Evolutionary conservation across 1,140 invertebrate species (phyloP).

Genomic region (Philotrypesis tridentata): DNA sequence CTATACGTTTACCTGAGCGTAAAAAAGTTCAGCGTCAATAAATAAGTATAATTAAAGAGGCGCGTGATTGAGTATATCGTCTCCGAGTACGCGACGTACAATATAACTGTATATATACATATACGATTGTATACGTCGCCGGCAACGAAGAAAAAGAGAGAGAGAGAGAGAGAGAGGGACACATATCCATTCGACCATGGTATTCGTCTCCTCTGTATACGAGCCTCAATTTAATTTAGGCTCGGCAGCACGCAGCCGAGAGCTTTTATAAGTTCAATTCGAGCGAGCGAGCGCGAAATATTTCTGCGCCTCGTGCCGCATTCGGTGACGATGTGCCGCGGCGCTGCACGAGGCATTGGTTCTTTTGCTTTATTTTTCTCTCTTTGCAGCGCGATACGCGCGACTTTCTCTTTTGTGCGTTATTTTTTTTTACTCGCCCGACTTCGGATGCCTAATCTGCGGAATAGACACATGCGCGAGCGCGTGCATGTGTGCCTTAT

Average conservation of each 20-base stretch:
- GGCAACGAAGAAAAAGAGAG: too few relatives aligned
- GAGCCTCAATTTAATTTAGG: slow-evolving; percentile 8
- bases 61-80: too few relatives aligned
- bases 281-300: not conserved
- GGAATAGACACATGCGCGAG: not conserved
- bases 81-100: too few relatives aligned
- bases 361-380: not conserved
- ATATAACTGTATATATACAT: not conserved
- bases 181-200: not conserved
- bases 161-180: not conserved
- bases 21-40: too few relatives aligned
- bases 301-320: not conserved
- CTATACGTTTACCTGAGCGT: too few relatives aligned
- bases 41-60: too few relatives aligned
- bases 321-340: not conserved
- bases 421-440: not conserved
- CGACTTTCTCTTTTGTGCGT: not conserved
- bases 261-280: slow-evolving; percentile 32
- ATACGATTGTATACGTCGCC: not conserved
- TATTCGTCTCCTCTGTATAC: not conserved
- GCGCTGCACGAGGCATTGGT: not conserved
- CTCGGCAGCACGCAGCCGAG: not conserved
- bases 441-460: not conserved
- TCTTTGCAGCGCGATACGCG: too few relatives aligned
- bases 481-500: not conserved